Conservation (phyloP, 2,888 invertebrate genomes). For the Seira ritae region DNA sequence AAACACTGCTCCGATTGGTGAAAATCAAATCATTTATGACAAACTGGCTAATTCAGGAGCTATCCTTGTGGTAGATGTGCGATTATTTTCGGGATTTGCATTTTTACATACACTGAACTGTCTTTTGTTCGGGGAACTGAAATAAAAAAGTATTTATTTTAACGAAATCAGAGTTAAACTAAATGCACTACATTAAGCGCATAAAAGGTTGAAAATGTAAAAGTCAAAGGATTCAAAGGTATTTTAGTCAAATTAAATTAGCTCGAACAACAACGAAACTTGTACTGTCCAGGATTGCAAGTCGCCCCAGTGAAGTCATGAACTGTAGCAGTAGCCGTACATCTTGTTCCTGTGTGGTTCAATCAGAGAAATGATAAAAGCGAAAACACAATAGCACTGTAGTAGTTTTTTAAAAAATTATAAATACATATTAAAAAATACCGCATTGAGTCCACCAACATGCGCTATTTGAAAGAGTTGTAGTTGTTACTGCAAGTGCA, state of each 20-base stretch:
- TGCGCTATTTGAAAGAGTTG: constrained; percentile 39
- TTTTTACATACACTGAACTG: no score
- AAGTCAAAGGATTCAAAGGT: no score
- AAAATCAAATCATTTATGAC: constrained; percentile 11
- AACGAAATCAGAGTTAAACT: no score
- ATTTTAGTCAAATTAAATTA: no score
- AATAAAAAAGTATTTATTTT: no score
- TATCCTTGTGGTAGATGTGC: not conserved
- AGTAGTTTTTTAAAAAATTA: no score
- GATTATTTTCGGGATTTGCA: no score
- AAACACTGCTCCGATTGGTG: not conserved
- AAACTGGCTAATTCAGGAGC: not conserved
- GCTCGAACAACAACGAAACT: constrained; percentile 54
- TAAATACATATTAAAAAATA: constrained; percentile 18
- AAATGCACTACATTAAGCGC: no score
- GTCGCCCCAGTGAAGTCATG: constrained; percentile 48
- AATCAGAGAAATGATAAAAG: not conserved
- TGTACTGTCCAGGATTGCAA: constrained; percentile 58
- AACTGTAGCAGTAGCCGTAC: constrained; percentile 47
- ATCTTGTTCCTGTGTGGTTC: constrained; percentile 50
- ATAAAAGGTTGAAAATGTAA: no score
- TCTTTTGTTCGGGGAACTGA: no score
- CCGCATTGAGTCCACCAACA: constrained; percentile 66
- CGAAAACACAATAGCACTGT: no score
- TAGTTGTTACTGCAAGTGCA: constrained; percentile 30